Conservation (phyloP, 2,797 vertebrate genomes). For the Selene dorsalis region DNA sequence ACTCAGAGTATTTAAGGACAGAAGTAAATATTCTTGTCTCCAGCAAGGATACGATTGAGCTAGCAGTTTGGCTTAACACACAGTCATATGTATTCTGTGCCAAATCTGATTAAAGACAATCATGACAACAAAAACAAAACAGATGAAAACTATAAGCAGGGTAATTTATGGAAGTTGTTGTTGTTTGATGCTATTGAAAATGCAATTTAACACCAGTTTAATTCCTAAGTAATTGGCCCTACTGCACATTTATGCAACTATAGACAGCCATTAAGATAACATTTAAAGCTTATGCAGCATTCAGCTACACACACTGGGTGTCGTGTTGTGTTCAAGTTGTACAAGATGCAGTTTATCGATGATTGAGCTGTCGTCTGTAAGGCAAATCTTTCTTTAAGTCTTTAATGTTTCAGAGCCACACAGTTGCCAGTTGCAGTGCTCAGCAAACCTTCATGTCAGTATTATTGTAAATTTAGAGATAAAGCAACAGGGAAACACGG, state of each 20-base stretch:
- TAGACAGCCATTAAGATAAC: constrained; percentile 3
- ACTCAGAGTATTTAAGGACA: constrained; percentile 43
- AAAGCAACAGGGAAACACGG: constrained; percentile 2
- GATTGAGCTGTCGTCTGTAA: not conserved
- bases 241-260: not conserved
- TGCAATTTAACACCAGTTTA: constrained; percentile 12
- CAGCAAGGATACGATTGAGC: not conserved
- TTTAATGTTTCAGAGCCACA: constrained; percentile 2
- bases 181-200: constrained; percentile 8
- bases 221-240: constrained; percentile 3
- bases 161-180: not conserved
- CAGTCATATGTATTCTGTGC: not conserved
- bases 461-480: constrained; percentile 2
- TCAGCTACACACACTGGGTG: not conserved
- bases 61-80: constrained; percentile 1
- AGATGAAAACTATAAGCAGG: not conserved
- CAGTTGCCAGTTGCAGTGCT: not conserved
- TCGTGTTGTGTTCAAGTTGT: not conserved
- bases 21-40: constrained; percentile 43
- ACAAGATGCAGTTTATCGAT: not conserved
- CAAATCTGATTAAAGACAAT: not conserved
- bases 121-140: not conserved
- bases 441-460: not conserved
- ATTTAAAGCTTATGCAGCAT: constrained; percentile 2
- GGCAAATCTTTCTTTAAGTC: not conserved